Percentiles rank a stretch among this genome's conserved stretches.
phyloP scores from a whole-genome alignment of 2,888 invertebrate species.

The Pterostichus niger region DNA sequence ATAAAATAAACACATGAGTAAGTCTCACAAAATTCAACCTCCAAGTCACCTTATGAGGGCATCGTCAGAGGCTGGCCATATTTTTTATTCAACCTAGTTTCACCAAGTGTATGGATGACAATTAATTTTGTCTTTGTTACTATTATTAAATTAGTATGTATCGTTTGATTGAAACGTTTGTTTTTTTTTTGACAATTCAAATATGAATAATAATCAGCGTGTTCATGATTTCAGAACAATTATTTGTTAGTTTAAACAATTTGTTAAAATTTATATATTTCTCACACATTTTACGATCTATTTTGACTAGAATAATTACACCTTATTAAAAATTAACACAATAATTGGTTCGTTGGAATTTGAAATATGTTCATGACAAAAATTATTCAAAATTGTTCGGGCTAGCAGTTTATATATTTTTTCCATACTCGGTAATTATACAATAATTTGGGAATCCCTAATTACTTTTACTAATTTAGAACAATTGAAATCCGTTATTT shows the following conservation, averaged over 20 bases:
- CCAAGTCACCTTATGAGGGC: too few relatives aligned
- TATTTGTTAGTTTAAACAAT: not conserved
- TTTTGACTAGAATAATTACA: slow-evolving; percentile 17
- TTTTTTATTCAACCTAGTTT: too few relatives aligned
- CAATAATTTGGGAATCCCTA: not conserved
- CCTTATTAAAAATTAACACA: slow-evolving; percentile 24
- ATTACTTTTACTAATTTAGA: not conserved
- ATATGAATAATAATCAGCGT: not conserved
- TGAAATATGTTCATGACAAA: not conserved
- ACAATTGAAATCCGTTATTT: not conserved
- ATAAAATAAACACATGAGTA: too few relatives aligned
- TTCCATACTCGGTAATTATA: not conserved
- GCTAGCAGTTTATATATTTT: not conserved
- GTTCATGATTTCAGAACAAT: not conserved
- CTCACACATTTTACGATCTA: not conserved
- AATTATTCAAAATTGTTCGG: not conserved
- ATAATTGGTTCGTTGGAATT: not conserved
- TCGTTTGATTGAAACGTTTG: too few relatives aligned
- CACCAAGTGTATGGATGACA: too few relatives aligned
- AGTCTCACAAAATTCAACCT: too few relatives aligned
- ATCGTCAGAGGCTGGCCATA: too few relatives aligned
- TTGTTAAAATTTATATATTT: not conserved
- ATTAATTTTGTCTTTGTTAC: too few relatives aligned
- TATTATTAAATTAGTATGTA: too few relatives aligned
- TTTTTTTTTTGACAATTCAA: too few relatives aligned